These are phyloP conservation scores for Cyclura pinguis DNA, from an alignment of 2,797 vertebrate species.

Conservation along the genomic window DNA sequence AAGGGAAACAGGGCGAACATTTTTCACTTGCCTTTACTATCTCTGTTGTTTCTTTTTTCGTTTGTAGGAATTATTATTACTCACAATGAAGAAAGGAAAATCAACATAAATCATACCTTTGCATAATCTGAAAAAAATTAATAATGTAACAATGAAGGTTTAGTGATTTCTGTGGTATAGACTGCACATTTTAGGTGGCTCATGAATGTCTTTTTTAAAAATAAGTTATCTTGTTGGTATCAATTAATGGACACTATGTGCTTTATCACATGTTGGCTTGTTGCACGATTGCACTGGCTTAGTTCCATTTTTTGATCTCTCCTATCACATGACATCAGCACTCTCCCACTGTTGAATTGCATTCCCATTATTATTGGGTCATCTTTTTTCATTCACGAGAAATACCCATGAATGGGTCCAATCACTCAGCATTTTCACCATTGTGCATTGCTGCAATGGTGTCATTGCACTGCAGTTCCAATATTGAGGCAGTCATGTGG, in stretches of 20 bases:
- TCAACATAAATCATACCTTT: slow-evolving; percentile 33
- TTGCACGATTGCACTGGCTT: too few relatives aligned
- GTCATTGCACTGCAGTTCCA: too few relatives aligned
- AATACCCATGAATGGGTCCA: too few relatives aligned
- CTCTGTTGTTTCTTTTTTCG: slow-evolving; percentile 56
- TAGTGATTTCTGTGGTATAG: slow-evolving; percentile 45
- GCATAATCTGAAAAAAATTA: slow-evolving; percentile 67
- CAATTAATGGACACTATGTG: slow-evolving; percentile 36
- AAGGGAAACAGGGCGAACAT: slow-evolving; percentile 66
- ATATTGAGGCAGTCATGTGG: too few relatives aligned
- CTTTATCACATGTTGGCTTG: too few relatives aligned
- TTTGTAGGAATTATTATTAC: slow-evolving; percentile 66
- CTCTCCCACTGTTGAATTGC: too few relatives aligned
- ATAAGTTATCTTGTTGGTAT: slow-evolving; percentile 30
- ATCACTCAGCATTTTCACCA: too few relatives aligned
- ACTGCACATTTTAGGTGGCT: slow-evolving; percentile 64
- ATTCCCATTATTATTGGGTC: too few relatives aligned
- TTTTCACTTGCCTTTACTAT: slow-evolving; percentile 58
- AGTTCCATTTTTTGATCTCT: too few relatives aligned
- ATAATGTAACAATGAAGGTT: slow-evolving; percentile 62
- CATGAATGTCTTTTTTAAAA: slow-evolving; percentile 56
- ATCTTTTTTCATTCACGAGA: too few relatives aligned
- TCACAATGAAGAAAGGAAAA: slow-evolving; percentile 59
- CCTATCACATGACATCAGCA: too few relatives aligned
- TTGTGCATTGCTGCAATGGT: too few relatives aligned